Evolutionary conservation across 2,113 vertebrate genomes (phyloP).

Genomic region (Corythornis cristatus): DNA sequence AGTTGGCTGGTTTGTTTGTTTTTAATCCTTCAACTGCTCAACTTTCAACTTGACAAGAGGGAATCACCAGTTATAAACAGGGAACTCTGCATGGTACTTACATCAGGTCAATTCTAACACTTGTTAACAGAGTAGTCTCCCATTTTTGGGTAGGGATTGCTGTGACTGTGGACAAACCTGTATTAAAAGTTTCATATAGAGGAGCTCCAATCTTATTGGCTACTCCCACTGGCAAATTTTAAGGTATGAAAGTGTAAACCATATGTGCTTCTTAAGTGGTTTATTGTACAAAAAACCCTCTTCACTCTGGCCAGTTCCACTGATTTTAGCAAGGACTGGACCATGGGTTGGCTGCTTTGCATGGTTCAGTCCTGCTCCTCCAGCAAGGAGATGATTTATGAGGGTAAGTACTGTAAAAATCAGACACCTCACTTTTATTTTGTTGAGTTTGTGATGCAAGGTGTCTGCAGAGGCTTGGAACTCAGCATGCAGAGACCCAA

Average conservation of each 20-base stretch:
- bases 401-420: background rate
- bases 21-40: background rate
- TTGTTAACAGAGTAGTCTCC: background rate
- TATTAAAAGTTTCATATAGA: background rate
- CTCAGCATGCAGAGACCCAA: background rate
- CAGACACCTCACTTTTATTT: background rate
- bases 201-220: background rate
- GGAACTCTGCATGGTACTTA: background rate
- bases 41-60: background rate
- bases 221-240: background rate
- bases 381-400: background rate
- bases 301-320: background rate
- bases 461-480: background rate
- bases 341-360: background rate
- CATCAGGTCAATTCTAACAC: background rate
- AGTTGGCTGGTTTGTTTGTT: background rate
- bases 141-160: background rate
- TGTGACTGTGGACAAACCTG: background rate
- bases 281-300: background rate
- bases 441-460: background rate
- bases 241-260: background rate
- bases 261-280: background rate
- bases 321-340: background rate
- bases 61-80: background rate
- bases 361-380: background rate